phyloP scores from a whole-genome alignment of 1,140 invertebrate genomes.

The Drosophila neocordata region DNA sequence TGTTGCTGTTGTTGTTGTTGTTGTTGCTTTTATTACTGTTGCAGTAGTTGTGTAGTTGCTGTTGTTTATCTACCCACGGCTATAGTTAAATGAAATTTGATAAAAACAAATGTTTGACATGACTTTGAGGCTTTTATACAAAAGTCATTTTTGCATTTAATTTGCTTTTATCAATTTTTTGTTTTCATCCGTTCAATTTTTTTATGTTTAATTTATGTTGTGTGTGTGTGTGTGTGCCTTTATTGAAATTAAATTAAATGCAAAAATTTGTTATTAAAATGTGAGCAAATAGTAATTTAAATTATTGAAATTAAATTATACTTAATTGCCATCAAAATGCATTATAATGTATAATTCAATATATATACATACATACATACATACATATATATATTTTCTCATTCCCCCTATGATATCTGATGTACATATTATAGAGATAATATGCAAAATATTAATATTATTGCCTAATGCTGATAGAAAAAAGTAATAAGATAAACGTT shows the following conservation, averaged over 20 bases:
- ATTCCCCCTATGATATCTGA: too few species aligned
- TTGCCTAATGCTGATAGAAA: slow-evolving; percentile 18
- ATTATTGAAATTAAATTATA: slow-evolving; percentile 48
- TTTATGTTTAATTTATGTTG: neutral
- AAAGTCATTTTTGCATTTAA: slow-evolving; percentile 25
- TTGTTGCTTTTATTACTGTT: slow-evolving; percentile 20
- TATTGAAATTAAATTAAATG: slow-evolving; percentile 41
- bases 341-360: slow-evolving; percentile 11
- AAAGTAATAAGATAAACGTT: too few species aligned
- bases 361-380: neutral
- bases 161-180: slow-evolving; percentile 17
- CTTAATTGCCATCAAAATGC: slow-evolving; percentile 13
- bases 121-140: slow-evolving; percentile 52
- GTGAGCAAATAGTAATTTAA: slow-evolving; percentile 42
- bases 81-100: slow-evolving; percentile 69
- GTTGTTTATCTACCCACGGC: slow-evolving; percentile 49
- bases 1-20: slow-evolving; percentile 9
- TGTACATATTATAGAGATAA: neutral
- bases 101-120: slow-evolving; percentile 66
- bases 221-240: slow-evolving; percentile 11
- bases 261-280: neutral
- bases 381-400: neutral
- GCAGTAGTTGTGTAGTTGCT: slow-evolving; percentile 35
- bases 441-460: slow-evolving; percentile 24
- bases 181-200: neutral